phyloP scores from a whole-genome alignment of 2,888 invertebrate species.

The Troides aeacus region DNA sequence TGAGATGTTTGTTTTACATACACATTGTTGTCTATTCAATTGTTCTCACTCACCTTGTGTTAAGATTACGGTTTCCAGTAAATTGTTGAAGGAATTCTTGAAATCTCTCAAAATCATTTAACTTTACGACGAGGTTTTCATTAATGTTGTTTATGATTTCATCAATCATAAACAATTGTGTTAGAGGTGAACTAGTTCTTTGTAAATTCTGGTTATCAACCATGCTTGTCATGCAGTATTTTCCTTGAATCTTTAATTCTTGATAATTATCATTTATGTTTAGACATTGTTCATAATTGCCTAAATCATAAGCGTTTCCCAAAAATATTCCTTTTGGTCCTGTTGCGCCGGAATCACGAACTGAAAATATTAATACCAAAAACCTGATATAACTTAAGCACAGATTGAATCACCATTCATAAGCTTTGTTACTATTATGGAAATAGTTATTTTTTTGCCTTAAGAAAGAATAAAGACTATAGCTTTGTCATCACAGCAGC shows the following conservation, averaged over 20 bases:
- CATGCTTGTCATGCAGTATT: conserved; percentile 60
- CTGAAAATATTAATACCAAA: conserved; percentile 41
- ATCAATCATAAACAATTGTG: neutral
- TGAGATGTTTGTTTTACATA: no score
- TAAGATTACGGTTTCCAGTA: conserved; percentile 1
- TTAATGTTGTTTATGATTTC: neutral
- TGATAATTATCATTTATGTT: conserved; percentile 39
- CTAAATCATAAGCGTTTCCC: conserved; percentile 63
- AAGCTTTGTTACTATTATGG: no score
- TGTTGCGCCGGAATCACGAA: conserved; percentile 66
- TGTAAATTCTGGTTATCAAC: conserved; percentile 42
- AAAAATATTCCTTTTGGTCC: conserved; percentile 57
- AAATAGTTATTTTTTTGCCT: no score
- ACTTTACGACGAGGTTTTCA: neutral
- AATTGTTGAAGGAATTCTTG: conserved; percentile 8
- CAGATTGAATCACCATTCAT: no score
- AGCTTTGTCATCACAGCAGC: no score
- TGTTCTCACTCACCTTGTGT: conserved; percentile 15
- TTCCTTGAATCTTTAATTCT: conserved; percentile 55
- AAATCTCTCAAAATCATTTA: conserved; percentile 2
- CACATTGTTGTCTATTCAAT: neutral
- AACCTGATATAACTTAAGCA: no score
- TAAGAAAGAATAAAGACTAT: no score
- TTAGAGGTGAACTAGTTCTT: conserved; percentile 28
- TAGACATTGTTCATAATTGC: conserved; percentile 61